Evolutionary conservation across 2,888 invertebrate species (phyloP), one percentile per base, ranked within the genome.

Genomic region (Tryphoninae sp.): DNA sequence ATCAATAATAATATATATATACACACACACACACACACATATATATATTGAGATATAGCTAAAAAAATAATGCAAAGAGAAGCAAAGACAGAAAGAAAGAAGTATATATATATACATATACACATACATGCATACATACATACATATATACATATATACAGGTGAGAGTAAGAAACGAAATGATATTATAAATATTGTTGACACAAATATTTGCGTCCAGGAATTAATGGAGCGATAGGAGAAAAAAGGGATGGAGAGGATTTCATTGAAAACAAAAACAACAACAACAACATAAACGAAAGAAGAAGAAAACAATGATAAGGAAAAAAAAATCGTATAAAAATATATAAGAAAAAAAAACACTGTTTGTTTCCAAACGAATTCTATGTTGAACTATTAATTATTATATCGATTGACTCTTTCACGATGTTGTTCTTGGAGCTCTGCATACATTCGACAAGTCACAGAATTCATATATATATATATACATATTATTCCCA

Each of bases 121-220:
- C 78, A 42, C 42, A 84, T 69, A 86, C 64, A 84, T 77, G 84
- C 62, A 82, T 79, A 79, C 59, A 83, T 81, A 86, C 62, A 82
- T 79, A 79, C 59, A 83, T 81, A 86, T 79, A 84, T 84, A 80
- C 33, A 81, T 74, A 64, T 83, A 84, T 82, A 83, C 77, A 77
- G 42, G 82, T 64, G 49, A 82, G 78, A 83, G 81, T 85, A 86
- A 86, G 82, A 88, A 86, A 88, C 87, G 86, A 85, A 88, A 90
- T 90, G 89, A 91, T 91, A 91, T 90, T 91, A 90, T 89, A 89
- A 88, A 90, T 86, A 89, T 89, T 90, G 89, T 90, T 90, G 88
- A 90, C 82, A 83, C 80, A 86, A 33, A 82, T 85, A 87, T 88
- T 90, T 88, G 86, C 89, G 88, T 90, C 89, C 89, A 89, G 84